Percentiles rank a stretch among this genome's conserved stretches.
phyloP scores from a whole-genome alignment of 92 coral and sea anemone species.

The Palythoa caribaeorum region DNA sequence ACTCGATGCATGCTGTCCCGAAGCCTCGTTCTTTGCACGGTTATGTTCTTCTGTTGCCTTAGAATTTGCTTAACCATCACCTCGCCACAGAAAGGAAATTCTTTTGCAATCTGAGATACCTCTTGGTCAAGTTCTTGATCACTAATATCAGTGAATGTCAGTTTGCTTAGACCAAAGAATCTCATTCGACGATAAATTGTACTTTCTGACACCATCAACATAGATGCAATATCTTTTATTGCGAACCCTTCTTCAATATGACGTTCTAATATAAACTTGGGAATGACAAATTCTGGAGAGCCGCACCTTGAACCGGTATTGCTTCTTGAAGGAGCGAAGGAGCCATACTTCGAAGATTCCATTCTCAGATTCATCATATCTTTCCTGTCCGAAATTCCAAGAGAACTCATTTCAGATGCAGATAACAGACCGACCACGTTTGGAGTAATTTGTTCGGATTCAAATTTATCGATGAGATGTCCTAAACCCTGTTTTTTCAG shows the following conservation, averaged over 20 bases:
- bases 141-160: slow-evolving; percentile 53
- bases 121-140: slow-evolving; percentile 62
- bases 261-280: slow-evolving; percentile 29
- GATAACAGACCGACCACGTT: slow-evolving; percentile 22
- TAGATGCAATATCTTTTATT: slow-evolving; percentile 38
- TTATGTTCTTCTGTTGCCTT: slow-evolving; percentile 51
- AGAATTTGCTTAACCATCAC: slow-evolving; percentile 59
- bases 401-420: slow-evolving; percentile 18
- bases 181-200: slow-evolving; percentile 66
- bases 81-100: slow-evolving; percentile 73
- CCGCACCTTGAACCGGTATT: background rate
- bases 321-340: slow-evolving; percentile 1
- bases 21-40: slow-evolving; percentile 59
- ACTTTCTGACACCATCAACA: slow-evolving; percentile 55
- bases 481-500: slow-evolving; percentile 13
- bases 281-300: background rate
- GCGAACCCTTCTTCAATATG: slow-evolving; percentile 8
- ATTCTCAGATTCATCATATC: slow-evolving; percentile 38
- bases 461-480: slow-evolving; percentile 20
- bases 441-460: slow-evolving; percentile 29
- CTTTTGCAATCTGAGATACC: slow-evolving; percentile 51
- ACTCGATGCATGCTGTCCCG: slow-evolving; percentile 72
- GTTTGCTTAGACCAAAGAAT: slow-evolving; percentile 61
- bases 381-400: slow-evolving; percentile 8
- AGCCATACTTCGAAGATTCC: slow-evolving; percentile 30